Conservation (phyloP, 2,888 invertebrate species). For the Rhaphigaster nebulosa region DNA sequence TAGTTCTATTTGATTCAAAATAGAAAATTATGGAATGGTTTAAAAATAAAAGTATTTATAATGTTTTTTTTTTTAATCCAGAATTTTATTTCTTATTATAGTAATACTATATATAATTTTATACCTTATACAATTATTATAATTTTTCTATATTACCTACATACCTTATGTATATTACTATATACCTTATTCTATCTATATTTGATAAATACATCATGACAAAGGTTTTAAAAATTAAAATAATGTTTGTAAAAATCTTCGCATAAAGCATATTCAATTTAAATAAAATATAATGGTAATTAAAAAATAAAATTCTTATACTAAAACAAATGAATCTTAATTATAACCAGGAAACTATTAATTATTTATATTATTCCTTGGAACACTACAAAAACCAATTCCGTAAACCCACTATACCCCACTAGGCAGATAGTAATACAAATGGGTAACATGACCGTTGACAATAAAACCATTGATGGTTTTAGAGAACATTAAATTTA, state of each 20-base stretch:
- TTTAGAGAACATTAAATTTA: slow-evolving; percentile 26
- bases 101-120: neutral
- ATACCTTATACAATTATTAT: no score
- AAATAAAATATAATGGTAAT: neutral
- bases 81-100: neutral
- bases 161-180: no score
- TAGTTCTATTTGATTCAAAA: no score
- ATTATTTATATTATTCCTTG: slow-evolving; percentile 28
- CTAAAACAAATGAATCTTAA: neutral
- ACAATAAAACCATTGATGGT: slow-evolving; percentile 32
- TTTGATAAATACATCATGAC: neutral
- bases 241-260: neutral
- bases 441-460: slow-evolving; percentile 50
- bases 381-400: slow-evolving; percentile 16
- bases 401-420: slow-evolving; percentile 36
- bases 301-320: neutral
- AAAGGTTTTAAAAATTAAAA: neutral
- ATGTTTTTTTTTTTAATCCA: neutral
- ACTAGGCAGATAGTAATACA: slow-evolving; percentile 34
- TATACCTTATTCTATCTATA: neutral
- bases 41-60: neutral
- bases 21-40: neutral
- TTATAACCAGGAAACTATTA: slow-evolving; percentile 7
- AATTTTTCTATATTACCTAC: no score
- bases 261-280: neutral